Evolutionary conservation across 2,113 vertebrate species (phyloP), one percentile per base, ranked within the genome.

Genomic region (Melanerpes formicivorus): DNA sequence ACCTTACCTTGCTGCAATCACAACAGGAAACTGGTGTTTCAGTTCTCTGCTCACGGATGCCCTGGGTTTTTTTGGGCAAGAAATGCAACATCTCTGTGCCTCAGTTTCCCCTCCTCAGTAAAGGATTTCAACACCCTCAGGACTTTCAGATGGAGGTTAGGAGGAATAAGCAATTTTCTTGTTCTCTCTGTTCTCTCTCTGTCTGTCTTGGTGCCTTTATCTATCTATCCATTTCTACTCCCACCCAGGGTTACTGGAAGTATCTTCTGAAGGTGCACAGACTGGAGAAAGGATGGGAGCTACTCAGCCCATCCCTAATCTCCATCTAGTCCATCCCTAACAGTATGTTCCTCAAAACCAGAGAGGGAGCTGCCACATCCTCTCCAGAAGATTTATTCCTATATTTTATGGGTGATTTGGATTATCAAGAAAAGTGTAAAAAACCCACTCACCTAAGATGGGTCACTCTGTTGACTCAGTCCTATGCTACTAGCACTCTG

Each of bases 21-120:
- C 21, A 60, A 14, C 4, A 67, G n/a, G 23, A 40, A 32, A 66
- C 77, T 29, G 7, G 18, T 14, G 5, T 5, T 63, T 40, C 12
- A 18, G 10, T 3, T 54, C 18, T 77, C 29, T 29, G 6, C 21
- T 63, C 1, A 0, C 9, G 10, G 37, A 42, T 60, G 16, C 2
- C 16, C 17, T 6, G 5, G 3, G 1, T 56, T 19, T 59, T 9
- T 76, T 50, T 64, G 27, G 18, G 44, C 10, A 78, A 78, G 42
- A 74, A 74, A 52, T 11, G 3, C 11, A 56, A 65, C 7, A 7
- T 10, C 5, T 37, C 10, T 5, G 8, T 85, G 44, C 74, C 67
- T 92, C 59, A 50, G 71, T 84, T 94, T 89, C 29, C 74, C 40
- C 13, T 50, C 11, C 4, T 30, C 23, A 69, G 44, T 40, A 69